Conservation (phyloP, 1,140 invertebrate genomes). For the Prorops nasuta region DNA sequence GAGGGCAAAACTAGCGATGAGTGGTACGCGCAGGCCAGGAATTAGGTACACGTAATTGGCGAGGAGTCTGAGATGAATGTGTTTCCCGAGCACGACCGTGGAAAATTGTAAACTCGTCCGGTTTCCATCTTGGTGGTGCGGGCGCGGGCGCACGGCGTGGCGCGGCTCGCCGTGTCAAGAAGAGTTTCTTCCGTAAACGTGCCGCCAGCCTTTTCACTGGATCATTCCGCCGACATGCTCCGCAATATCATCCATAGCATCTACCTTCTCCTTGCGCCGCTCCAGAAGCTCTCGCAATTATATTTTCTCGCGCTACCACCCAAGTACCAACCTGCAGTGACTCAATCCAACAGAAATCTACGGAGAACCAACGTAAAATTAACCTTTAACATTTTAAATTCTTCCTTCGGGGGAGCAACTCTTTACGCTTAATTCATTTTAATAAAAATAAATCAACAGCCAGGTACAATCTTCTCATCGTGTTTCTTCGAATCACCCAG, state of each 20-base stretch:
- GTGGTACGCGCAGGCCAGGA: neutral
- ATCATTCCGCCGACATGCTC: constrained; percentile 5
- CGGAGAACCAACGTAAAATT: neutral
- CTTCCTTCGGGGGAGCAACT: too few species aligned
- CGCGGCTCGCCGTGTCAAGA: neutral
- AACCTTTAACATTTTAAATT: too few species aligned
- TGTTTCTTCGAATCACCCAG: neutral
- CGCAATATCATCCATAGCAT: constrained; percentile 4
- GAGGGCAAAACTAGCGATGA: neutral
- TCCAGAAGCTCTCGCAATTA: neutral
- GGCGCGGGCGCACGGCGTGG: neutral
- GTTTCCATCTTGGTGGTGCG: neutral
- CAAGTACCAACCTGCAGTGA: neutral
- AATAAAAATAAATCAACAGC: neutral
- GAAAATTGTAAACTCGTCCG: neutral
- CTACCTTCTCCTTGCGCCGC: neutral
- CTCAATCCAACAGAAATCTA: neutral
- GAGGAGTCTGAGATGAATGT: neutral
- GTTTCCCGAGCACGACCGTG: neutral
- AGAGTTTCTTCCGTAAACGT: too few species aligned
- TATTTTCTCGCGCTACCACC: neutral
- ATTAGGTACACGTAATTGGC: neutral
- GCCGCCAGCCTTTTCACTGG: too few species aligned
- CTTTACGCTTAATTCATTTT: constrained; percentile 18
- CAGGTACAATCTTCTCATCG: too few species aligned